phyloP scores from a whole-genome alignment of 2,113 vertebrate genomes.

The Cyanocitta stelleri region DNA sequence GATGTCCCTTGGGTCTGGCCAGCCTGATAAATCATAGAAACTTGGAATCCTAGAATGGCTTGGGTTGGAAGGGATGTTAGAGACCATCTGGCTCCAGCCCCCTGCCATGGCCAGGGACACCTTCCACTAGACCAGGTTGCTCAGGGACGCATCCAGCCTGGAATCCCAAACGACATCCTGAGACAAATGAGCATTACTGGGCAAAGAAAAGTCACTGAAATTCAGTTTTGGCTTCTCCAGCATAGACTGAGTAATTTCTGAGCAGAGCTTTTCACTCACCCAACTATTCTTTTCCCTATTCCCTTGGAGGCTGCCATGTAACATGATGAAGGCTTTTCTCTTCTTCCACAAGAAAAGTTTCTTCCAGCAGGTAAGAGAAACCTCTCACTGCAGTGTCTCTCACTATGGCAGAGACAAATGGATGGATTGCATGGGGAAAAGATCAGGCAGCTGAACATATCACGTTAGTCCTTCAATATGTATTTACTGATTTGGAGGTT shows the following conservation, averaged over 20 bases:
- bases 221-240: not conserved
- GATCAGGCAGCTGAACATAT: not conserved
- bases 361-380: not conserved
- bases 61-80: not conserved
- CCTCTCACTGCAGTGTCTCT: not conserved
- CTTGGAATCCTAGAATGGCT: not conserved
- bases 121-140: not conserved
- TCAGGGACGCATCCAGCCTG: not conserved
- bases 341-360: not conserved
- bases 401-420: not conserved
- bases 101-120: too few species aligned
- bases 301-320: not conserved
- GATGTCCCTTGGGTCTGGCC: not conserved
- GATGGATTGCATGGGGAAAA: not conserved
- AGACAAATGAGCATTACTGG: not conserved
- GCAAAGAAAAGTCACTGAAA: not conserved
- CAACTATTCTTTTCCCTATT: not conserved
- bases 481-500: not conserved
- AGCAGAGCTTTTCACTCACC: not conserved
- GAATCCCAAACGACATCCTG: not conserved
- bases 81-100: not conserved
- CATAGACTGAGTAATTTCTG: not conserved
- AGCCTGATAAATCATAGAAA: not conserved
- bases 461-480: not conserved
- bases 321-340: not conserved